phyloP scores from a whole-genome alignment of 2,797 vertebrate genomes.

The Staurois parvus region DNA sequence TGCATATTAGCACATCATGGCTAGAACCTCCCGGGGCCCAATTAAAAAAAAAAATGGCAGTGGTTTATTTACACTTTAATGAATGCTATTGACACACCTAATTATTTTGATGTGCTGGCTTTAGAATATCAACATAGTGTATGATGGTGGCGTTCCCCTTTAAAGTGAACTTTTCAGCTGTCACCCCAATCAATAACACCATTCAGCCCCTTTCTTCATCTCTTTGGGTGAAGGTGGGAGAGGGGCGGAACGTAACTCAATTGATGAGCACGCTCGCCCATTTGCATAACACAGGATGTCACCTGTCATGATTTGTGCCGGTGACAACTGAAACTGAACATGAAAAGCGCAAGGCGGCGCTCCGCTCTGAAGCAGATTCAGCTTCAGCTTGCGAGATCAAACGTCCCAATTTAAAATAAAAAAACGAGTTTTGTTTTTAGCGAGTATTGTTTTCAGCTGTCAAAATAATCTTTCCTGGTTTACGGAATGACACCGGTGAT shows the following conservation, averaged over 20 bases:
- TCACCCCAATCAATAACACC: neutral
- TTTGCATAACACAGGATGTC: constrained; percentile 25
- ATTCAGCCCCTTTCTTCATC: neutral
- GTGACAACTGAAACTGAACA: neutral
- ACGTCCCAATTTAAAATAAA: neutral
- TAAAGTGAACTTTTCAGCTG: neutral
- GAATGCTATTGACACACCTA: neutral
- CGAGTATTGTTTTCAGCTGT: constrained; percentile 55
- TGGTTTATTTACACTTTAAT: too few relatives aligned
- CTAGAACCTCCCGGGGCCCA: too few relatives aligned
- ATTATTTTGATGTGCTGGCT: neutral
- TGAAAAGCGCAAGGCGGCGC: constrained; percentile 5
- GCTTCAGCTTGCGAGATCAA: neutral
- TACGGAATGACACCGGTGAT: constrained; percentile 36
- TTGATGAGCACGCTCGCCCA: neutral
- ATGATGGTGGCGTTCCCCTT: neutral
- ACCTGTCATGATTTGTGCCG: constrained; percentile 6
- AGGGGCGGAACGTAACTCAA: neutral
- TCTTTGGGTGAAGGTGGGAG: neutral
- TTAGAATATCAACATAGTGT: neutral
- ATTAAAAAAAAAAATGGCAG: too few relatives aligned
- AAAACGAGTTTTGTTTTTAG: constrained; percentile 47
- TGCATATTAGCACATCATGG: too few relatives aligned
- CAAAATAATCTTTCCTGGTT: constrained; percentile 50
- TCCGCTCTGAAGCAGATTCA: neutral